Percentiles rank a stretch among this genome's conserved stretches.
Conservation (phyloP, 2,797 vertebrate genomes). For the Linurgus olivaceus region DNA sequence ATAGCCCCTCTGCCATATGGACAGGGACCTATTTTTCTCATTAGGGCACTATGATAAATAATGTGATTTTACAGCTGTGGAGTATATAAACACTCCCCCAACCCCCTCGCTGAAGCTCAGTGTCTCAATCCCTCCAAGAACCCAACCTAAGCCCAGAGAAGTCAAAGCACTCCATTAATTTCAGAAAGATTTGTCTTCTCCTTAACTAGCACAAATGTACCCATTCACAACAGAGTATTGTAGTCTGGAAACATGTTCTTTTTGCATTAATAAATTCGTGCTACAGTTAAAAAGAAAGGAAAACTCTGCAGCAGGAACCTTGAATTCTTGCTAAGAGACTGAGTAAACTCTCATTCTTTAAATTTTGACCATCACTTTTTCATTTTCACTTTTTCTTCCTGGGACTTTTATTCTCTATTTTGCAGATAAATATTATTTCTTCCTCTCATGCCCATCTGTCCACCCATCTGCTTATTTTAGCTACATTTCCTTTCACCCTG, state of each 20-base stretch:
- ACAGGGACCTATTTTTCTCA: not conserved
- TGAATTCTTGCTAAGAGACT: not conserved
- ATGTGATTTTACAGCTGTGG: not conserved
- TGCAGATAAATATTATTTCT: slow-evolving; percentile 14
- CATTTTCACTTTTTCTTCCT: not conserved
- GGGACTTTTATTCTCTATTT: not conserved
- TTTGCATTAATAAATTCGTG: not conserved
- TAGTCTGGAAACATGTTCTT: not conserved
- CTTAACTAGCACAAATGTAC: not conserved
- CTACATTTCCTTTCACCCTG: slow-evolving; percentile 2
- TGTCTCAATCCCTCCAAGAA: not conserved
- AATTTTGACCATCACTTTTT: not conserved
- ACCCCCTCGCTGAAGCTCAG: fast-evolving
- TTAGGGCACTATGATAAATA: not conserved
- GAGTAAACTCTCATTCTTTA: not conserved
- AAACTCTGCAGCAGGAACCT: not conserved
- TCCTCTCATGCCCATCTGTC: slow-evolving; percentile 29
- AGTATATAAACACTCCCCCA: not conserved
- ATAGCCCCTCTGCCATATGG: not conserved
- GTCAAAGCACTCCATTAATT: not conserved
- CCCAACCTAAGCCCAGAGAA: not conserved
- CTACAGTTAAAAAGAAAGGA: not conserved
- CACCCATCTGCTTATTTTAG: slow-evolving; percentile 35
- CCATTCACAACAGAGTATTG: not conserved
- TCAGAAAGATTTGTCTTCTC: not conserved